These are phyloP conservation scores for Abramis brama DNA, from an alignment of 2,113 vertebrate genomes.

Conservation along the genomic window DNA sequence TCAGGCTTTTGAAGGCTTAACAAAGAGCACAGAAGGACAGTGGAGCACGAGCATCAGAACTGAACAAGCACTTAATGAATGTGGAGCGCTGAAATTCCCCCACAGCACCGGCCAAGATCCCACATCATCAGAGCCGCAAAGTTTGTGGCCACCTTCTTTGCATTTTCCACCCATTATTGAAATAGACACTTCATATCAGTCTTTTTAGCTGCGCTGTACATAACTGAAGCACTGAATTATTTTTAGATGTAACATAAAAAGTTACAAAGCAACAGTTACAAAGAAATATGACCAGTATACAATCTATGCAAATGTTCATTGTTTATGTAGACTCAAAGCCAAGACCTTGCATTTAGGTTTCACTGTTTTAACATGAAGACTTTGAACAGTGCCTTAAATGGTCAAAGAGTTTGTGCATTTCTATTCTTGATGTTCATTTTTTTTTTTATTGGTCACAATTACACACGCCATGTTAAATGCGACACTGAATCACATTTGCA, in stretches of 20 bases:
- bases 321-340: neutral
- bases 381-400: neutral
- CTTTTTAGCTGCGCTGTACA: neutral
- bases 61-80: neutral
- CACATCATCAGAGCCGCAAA: neutral
- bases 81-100: neutral
- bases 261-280: too few species aligned
- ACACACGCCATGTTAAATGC: neutral
- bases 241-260: neutral
- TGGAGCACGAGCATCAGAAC: neutral
- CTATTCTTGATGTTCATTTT: neutral
- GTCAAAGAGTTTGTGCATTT: neutral
- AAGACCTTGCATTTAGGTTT: neutral
- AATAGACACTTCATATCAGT: conserved; percentile 25
- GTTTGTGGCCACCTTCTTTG: neutral
- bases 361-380: neutral
- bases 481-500: neutral
- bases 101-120: neutral
- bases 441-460: neutral
- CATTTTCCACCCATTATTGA: conserved; percentile 17
- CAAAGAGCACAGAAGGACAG: conserved; percentile 7
- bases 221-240: neutral
- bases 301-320: conserved; percentile 3
- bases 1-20: conserved; percentile 57
- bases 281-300: neutral